These are phyloP conservation scores for Paracentrotus lividus DNA, from an alignment of 53 echinoderm and acorn worm species.

Conservation along the genomic window DNA sequence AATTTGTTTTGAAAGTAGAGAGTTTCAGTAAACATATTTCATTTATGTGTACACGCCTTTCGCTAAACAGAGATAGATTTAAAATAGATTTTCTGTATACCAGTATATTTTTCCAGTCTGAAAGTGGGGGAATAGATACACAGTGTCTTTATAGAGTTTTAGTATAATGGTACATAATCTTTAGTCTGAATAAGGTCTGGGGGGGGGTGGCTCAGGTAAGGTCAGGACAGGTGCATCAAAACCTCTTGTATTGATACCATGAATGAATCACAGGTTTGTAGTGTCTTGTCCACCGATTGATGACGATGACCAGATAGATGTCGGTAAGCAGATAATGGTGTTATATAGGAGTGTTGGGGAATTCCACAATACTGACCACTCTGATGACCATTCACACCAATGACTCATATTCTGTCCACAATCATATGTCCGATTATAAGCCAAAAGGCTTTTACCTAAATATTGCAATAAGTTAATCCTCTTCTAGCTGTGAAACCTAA, in stretches of 20 bases:
- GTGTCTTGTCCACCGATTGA: slow-evolving; percentile 13
- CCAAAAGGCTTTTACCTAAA: background rate
- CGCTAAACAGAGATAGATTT: too few species aligned
- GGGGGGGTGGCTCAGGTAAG: slow-evolving; percentile 1
- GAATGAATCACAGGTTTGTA: slow-evolving; percentile 51
- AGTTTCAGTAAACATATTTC: too few species aligned
- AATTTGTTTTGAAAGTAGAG: too few species aligned
- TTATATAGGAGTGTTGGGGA: background rate
- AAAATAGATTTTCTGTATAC: too few species aligned
- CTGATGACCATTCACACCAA: background rate
- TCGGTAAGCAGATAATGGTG: background rate
- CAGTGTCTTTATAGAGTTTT: too few species aligned
- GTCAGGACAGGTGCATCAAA: slow-evolving; percentile 7
- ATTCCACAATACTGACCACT: background rate
- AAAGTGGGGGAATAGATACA: too few species aligned
- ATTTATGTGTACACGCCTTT: too few species aligned
- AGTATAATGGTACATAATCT: too few species aligned
- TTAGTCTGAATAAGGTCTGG: too few species aligned
- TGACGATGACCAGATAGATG: background rate
- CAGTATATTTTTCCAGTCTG: too few species aligned
- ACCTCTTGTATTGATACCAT: background rate
- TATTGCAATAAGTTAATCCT: too few species aligned
- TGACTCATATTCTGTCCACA: slow-evolving; percentile 14
- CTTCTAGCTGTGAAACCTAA: too few species aligned
- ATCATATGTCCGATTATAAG: background rate